Conservation (phyloP, 2,888 invertebrate species). For the Villa cingulata region DNA sequence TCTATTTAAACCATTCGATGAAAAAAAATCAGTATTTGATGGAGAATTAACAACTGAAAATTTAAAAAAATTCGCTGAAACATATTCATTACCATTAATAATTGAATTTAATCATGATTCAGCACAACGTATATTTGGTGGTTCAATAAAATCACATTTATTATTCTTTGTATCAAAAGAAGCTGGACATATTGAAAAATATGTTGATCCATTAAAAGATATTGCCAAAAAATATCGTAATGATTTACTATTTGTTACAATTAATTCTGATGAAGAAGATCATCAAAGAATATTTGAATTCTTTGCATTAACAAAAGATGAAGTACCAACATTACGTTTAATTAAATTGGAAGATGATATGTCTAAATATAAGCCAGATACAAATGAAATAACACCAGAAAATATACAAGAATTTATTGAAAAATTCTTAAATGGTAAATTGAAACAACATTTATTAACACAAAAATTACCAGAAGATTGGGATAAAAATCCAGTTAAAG, state of each 20-base stretch:
- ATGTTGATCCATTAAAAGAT: conserved; percentile 61
- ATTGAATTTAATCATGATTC: conserved; percentile 96
- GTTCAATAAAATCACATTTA: conserved; percentile 92
- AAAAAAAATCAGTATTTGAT: conserved; percentile 58
- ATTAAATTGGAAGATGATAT: conserved; percentile 94
- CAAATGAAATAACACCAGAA: conserved; percentile 26
- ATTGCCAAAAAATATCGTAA: conserved; percentile 85
- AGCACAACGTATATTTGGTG: conserved; percentile 96
- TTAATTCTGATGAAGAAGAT: conserved; percentile 90
- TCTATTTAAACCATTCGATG: conserved; percentile 92
- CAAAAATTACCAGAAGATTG: conserved; percentile 94
- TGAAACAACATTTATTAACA: conserved; percentile 89
- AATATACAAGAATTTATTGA: conserved; percentile 59
- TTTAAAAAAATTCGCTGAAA: conserved; percentile 69
- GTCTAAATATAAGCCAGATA: conserved; percentile 89
- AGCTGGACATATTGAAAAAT: conserved; percentile 68
- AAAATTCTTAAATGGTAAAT: conserved; percentile 77
- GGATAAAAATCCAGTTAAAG: conserved; percentile 88
- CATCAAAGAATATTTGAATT: conserved; percentile 96
- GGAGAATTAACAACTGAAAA: conserved; percentile 52
- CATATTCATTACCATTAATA: conserved; percentile 76
- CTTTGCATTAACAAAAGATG: conserved; percentile 96
- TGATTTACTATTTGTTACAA: conserved; percentile 85
- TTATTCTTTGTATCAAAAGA: conserved; percentile 90
- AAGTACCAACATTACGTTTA: conserved; percentile 76